Evolutionary conservation across 1,140 invertebrate genomes (phyloP).

Genomic region (Neodiprion fabricii): DNA sequence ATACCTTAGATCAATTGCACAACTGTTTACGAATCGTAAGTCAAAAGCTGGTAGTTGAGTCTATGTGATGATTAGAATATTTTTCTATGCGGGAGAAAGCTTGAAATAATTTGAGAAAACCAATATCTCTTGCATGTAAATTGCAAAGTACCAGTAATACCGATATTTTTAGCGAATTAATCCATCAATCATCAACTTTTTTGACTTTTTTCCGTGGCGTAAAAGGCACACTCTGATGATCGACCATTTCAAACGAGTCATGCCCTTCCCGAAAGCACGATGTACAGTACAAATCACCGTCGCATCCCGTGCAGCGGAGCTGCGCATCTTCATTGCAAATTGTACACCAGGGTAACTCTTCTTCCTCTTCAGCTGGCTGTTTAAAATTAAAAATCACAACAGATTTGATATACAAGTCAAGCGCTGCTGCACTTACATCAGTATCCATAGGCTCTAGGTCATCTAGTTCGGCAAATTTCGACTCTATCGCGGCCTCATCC

Average conservation of each 20-base stretch:
- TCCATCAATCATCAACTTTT: no score
- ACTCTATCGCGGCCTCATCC: constrained; percentile 47
- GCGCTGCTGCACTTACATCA: constrained; percentile 27
- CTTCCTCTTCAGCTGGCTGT: constrained; percentile 27
- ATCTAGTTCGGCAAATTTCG: constrained; percentile 38
- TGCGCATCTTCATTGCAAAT: constrained; percentile 45
- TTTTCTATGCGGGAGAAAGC: no score
- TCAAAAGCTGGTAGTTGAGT: no score
- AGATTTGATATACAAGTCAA: not conserved
- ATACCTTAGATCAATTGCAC: no score
- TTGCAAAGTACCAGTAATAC: no score
- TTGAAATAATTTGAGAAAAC: no score
- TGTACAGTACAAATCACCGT: constrained; percentile 46
- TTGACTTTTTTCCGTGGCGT: constrained; percentile 23
- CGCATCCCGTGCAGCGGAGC: constrained; percentile 44
- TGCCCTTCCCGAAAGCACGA: constrained; percentile 50
- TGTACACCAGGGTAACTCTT: constrained; percentile 37
- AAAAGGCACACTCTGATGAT: constrained; percentile 41
- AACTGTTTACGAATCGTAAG: no score
- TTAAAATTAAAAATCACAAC: not conserved
- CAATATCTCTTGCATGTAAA: no score
- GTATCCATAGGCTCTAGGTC: constrained; percentile 43
- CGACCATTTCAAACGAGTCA: constrained; percentile 46
- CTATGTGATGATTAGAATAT: no score
- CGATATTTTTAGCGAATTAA: no score